Evolutionary conservation across 2,113 vertebrate species (phyloP).

Genomic region (Perca flavescens): DNA sequence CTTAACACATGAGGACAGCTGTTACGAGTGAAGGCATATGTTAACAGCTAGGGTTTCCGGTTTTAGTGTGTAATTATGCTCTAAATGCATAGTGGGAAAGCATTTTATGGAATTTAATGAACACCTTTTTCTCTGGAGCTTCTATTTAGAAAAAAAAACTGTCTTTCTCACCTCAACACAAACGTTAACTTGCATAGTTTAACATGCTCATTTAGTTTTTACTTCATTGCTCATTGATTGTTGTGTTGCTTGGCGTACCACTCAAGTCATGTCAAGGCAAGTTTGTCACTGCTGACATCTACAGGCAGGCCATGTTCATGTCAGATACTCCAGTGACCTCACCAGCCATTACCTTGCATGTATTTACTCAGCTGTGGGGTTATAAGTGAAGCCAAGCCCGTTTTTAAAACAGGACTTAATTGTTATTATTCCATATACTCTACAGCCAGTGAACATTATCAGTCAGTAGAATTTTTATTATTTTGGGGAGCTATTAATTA

Average conservation of each 20-base stretch:
- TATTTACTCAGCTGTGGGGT: constrained; percentile 44
- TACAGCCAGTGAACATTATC: neutral
- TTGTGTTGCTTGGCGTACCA: neutral
- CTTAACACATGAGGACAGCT: constrained; percentile 32
- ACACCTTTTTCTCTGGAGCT: neutral
- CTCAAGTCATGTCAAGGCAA: constrained; percentile 19
- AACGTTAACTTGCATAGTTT: neutral
- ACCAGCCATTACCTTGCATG: neutral
- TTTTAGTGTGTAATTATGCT: constrained; percentile 9
- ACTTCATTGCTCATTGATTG: neutral
- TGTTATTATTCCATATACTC: constrained; percentile 6
- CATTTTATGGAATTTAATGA: neutral
- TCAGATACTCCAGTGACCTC: constrained; percentile 52
- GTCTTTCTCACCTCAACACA: neutral
- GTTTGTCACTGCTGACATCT: constrained; percentile 76
- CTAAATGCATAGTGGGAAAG: neutral
- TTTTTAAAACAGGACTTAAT: constrained; percentile 14
- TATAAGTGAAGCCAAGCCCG: neutral
- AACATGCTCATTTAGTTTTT: neutral
- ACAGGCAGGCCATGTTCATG: constrained; percentile 57
- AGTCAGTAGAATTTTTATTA: constrained; percentile 1
- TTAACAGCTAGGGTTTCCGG: neutral
- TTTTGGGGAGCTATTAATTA: neutral
- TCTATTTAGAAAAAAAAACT: neutral
- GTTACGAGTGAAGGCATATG: constrained; percentile 7